Conservation (phyloP, 92 coral and sea anemone species). For the Phenganax stokvisi region DNA sequence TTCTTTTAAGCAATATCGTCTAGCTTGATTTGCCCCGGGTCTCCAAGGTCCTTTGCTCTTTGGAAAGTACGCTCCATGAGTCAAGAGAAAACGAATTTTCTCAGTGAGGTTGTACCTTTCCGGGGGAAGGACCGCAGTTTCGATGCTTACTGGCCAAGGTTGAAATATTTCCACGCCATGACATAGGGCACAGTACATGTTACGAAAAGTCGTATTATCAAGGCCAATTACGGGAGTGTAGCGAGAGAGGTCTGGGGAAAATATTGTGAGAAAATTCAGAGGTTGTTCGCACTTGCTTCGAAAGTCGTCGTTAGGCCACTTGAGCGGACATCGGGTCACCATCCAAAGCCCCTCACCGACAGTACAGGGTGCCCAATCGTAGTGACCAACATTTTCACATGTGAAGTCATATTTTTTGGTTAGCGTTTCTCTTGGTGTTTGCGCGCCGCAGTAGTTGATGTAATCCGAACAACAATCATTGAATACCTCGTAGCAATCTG, state of each 20-base stretch:
- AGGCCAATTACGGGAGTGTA: slow-evolving; percentile 24
- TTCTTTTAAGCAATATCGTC: slow-evolving; percentile 26
- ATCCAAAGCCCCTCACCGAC: slow-evolving; percentile 37
- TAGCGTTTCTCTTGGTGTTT: neutral
- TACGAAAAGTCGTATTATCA: slow-evolving; percentile 32
- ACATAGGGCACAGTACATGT: slow-evolving; percentile 44
- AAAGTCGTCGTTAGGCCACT: slow-evolving; percentile 34
- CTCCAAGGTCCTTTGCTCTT: neutral
- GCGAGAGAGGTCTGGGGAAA: slow-evolving; percentile 13
- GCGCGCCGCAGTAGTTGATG: slow-evolving; percentile 21
- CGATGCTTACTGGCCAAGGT: slow-evolving; percentile 22
- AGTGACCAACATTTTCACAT: slow-evolving; percentile 14
- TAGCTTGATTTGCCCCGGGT: slow-evolving; percentile 21
- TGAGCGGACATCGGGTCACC: slow-evolving; percentile 41
- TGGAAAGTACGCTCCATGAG: neutral
- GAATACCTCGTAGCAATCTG: slow-evolving; percentile 28
- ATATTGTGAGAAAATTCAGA: neutral
- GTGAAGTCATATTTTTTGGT: slow-evolving; percentile 16
- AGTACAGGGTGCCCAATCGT: neutral
- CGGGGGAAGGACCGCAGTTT: slow-evolving; percentile 11
- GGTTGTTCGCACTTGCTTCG: slow-evolving; percentile 40
- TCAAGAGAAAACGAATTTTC: slow-evolving; percentile 6
- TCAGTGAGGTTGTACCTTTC: slow-evolving; percentile 27
- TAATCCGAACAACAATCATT: slow-evolving; percentile 47
- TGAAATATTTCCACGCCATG: slow-evolving; percentile 3